Evolutionary conservation across 2,797 vertebrate species (phyloP), one percentile per base, ranked within the genome.

Genomic region (Allobates femoralis): DNA sequence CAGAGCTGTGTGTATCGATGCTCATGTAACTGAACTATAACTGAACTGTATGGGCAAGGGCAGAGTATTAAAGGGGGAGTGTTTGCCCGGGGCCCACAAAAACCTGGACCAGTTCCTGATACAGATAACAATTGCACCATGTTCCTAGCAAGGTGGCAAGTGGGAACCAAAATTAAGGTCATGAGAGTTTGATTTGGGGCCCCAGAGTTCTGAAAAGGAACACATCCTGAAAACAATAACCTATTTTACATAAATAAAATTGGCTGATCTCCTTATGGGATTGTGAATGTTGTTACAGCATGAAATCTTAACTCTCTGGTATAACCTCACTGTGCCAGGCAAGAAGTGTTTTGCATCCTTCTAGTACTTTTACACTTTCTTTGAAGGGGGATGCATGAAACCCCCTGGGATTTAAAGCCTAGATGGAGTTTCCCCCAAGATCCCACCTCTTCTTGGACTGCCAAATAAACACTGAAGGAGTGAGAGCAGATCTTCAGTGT

Each of bases 381-480:
- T 74, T 55, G 19, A 83, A 58, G 26, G 79, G 34, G 37, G 34
- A 85, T 75, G 78, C 67, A 74, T 74, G 60, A 85, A 76, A 81
- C 69, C 75, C 41, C 26, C 32, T 66, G 64, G 58, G 41, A 81
- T 80, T 76, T 81, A 56, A 85, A 85, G 46, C 32, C 55, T 79
- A 85, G 78, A 53, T 88, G 83, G 83, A 77, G 30, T 84, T 23
- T 55, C 15, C 86, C 69, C 53, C 74, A 3, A 34, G 41, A 55
- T n/a, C 81, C 50, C 64, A 37, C 79, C 69, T 14, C 53, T 84
- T 87, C 86, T 86, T 55, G 86, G 50, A 46, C 77, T 66, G 32
- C 74, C 50, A 60, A 83, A 84, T 90, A 88, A 90, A 90, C 82
- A 5, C 37, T 28, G 51, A 15, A 14, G 67, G 32, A 73, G 5